Evolutionary conservation across 2,113 vertebrate species (phyloP).

Genomic region (Phalacrocorax pelagicus): DNA sequence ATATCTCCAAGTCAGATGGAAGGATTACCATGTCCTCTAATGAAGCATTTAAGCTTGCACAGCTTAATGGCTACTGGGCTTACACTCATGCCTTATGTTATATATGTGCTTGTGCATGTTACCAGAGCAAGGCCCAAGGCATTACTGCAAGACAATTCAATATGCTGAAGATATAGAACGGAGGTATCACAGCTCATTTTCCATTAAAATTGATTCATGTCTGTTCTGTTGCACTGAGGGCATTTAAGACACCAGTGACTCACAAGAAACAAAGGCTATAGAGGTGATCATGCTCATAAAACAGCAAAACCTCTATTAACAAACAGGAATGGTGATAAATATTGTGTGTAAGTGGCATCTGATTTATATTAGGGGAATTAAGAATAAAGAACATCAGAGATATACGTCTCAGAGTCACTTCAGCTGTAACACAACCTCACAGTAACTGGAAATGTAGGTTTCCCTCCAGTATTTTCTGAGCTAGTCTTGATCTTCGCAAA

Average conservation of each 20-base stretch:
- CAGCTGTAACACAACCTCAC: neutral
- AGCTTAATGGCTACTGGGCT: neutral
- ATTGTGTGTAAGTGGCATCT: neutral
- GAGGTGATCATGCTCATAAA: neutral
- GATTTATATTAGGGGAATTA: neutral
- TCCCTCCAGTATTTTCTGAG: neutral
- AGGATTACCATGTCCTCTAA: neutral
- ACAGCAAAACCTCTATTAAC: neutral
- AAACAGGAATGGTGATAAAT: neutral
- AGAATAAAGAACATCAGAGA: neutral
- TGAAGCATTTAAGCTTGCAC: neutral
- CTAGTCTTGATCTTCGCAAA: constrained; percentile 30
- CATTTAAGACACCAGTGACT: neutral
- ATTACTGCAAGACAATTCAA: neutral
- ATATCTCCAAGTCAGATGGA: neutral
- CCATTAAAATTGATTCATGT: constrained; percentile 7
- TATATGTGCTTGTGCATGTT: neutral
- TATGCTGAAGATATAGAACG: neutral
- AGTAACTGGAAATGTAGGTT: neutral
- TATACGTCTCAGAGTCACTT: neutral
- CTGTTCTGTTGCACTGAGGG: neutral
- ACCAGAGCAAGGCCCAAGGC: neutral
- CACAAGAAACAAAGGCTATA: neutral
- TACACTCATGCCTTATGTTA: neutral
- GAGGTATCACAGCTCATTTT: neutral